phyloP scores from a whole-genome alignment of 2,888 invertebrate genomes.

The Hoplodrina ambigua region DNA sequence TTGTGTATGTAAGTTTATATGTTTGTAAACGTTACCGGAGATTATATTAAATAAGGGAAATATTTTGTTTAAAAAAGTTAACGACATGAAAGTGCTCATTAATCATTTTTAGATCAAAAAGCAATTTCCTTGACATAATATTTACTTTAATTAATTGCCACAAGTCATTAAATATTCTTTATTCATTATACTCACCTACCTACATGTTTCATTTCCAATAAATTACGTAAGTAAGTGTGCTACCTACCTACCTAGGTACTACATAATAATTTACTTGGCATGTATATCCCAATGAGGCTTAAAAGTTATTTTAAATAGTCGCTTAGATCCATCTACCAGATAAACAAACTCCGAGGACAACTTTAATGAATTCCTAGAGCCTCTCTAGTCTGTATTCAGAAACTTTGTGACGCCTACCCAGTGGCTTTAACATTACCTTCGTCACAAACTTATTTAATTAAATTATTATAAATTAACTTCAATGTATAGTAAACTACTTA shows the following conservation, averaged over 20 bases:
- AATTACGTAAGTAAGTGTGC: background rate
- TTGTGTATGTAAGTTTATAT: too few relatives aligned
- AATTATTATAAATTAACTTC: slow-evolving; percentile 23
- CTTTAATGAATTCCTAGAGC: slow-evolving; percentile 41
- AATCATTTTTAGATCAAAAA: background rate
- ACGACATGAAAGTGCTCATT: background rate
- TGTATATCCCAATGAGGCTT: background rate
- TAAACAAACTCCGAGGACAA: slow-evolving; percentile 20
- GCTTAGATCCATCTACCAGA: background rate
- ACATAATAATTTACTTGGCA: background rate
- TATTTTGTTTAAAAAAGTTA: too few relatives aligned
- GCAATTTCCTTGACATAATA: background rate
- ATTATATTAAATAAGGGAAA: too few relatives aligned
- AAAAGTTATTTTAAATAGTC: background rate
- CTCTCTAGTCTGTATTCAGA: background rate
- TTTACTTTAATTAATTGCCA: background rate
- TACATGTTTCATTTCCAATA: too few relatives aligned
- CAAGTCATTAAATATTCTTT: background rate
- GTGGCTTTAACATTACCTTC: slow-evolving; percentile 32
- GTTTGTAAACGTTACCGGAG: too few relatives aligned
- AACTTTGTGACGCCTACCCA: slow-evolving; percentile 23
- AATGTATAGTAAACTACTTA: slow-evolving; percentile 18
- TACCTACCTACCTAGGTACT: background rate
- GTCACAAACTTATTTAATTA: slow-evolving; percentile 52
- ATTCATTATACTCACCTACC: too few relatives aligned